phyloP scores from a whole-genome alignment of 2,797 vertebrate genomes.

The Psittacula echo region DNA sequence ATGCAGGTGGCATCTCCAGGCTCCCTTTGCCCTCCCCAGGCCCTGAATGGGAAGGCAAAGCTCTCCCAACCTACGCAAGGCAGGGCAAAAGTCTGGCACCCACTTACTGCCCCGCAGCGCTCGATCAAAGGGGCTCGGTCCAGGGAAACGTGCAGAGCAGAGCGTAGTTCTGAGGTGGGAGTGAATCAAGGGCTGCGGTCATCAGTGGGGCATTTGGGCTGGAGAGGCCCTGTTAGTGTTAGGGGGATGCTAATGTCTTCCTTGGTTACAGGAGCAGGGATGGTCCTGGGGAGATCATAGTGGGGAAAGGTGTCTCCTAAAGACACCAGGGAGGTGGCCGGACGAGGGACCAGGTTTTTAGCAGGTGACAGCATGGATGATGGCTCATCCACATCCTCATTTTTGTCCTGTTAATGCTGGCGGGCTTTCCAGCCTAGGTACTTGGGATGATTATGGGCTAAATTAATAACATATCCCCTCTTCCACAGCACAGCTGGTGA shows the following conservation, averaged over 20 bases:
- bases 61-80: neutral
- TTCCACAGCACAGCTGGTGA: neutral
- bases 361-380: neutral
- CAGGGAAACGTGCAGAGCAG: neutral
- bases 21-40: neutral
- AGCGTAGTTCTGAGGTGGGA: fast-evolving
- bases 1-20: neutral
- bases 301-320: neutral
- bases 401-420: neutral
- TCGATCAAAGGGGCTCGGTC: neutral
- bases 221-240: fast-evolving
- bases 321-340: neutral
- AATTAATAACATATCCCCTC: neutral
- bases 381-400: neutral
- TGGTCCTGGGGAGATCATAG: neutral
- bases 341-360: neutral
- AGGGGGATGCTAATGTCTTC: neutral
- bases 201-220: fast-evolving
- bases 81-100: constrained; percentile 38
- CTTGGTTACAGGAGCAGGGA: neutral
- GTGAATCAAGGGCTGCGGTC: neutral
- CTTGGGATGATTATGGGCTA: neutral
- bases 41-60: neutral
- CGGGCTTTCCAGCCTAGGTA: neutral
- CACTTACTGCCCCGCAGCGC: neutral